Conservation (phyloP, 2,113 vertebrate species). For the Ibidorhyncha struthersii region DNA sequence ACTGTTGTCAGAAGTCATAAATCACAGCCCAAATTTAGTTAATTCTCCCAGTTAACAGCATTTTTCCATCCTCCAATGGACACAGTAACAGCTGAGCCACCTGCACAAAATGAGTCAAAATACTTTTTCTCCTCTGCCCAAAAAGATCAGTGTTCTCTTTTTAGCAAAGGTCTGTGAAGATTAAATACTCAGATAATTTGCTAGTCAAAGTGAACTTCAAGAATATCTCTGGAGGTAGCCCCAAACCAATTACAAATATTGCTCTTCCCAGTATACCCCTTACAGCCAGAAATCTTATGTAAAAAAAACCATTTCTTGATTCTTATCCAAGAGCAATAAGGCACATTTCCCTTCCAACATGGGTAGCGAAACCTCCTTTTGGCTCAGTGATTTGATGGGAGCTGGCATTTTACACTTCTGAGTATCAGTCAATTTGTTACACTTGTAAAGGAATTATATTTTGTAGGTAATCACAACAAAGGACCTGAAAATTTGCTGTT, state of each 20-base stretch:
- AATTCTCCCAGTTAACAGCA: background rate
- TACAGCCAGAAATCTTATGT: background rate
- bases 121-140: background rate
- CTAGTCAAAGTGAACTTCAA: background rate
- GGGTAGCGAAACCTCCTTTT: background rate
- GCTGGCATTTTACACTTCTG: background rate
- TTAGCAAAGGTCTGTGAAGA: background rate
- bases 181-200: background rate
- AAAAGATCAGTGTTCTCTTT: background rate
- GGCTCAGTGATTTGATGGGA: background rate
- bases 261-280: background rate
- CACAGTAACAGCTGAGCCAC: background rate
- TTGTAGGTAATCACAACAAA: background rate
- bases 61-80: background rate
- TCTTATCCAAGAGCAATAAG: background rate
- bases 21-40: slow-evolving; percentile 26
- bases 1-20: slow-evolving; percentile 2
- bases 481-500: background rate
- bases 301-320: background rate
- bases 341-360: background rate
- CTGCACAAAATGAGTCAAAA: background rate
- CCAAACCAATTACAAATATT: background rate
- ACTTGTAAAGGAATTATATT: background rate
- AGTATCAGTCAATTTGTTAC: background rate
- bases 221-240: background rate